Percentiles rank a stretch among this genome's conserved stretches.
These are phyloP conservation scores for Gymnopithys bicolor DNA, from an alignment of 2,797 vertebrate species.

Conservation along the genomic window DNA sequence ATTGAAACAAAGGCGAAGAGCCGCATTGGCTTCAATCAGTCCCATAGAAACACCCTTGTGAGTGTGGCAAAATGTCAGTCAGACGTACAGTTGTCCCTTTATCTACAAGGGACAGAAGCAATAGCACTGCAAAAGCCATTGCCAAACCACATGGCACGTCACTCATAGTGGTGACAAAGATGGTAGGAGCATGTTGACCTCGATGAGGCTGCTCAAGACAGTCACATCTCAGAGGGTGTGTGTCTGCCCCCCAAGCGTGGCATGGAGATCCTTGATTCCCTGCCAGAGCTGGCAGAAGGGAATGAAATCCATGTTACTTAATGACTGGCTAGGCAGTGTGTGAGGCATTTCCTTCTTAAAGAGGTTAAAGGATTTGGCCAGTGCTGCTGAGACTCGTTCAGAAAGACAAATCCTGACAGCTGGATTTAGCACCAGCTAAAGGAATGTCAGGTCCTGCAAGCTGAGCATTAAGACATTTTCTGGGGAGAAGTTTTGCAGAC, in stretches of 20 bases:
- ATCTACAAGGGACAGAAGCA: background rate
- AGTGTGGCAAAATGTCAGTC: background rate
- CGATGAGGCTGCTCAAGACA: accelerated
- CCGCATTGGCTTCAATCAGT: background rate
- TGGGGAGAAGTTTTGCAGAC: background rate
- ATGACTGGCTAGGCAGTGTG: background rate
- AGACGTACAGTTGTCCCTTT: background rate
- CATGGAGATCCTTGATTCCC: accelerated
- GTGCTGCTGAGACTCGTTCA: background rate
- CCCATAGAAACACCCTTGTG: background rate
- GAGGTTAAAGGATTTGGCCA: background rate
- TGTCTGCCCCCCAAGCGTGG: background rate
- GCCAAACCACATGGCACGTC: background rate
- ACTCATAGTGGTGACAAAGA: background rate
- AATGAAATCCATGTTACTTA: accelerated
- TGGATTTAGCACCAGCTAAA: background rate
- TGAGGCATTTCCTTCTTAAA: background rate
- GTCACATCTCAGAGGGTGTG: background rate
- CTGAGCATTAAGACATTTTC: background rate
- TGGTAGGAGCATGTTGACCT: accelerated
- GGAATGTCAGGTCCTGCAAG: background rate
- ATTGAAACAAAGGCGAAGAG: background rate
- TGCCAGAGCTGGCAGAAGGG: background rate
- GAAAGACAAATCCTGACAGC: background rate
- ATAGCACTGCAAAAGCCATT: background rate